Evolutionary conservation across 2,113 vertebrate genomes (phyloP).

Genomic region (Parus major): DNA sequence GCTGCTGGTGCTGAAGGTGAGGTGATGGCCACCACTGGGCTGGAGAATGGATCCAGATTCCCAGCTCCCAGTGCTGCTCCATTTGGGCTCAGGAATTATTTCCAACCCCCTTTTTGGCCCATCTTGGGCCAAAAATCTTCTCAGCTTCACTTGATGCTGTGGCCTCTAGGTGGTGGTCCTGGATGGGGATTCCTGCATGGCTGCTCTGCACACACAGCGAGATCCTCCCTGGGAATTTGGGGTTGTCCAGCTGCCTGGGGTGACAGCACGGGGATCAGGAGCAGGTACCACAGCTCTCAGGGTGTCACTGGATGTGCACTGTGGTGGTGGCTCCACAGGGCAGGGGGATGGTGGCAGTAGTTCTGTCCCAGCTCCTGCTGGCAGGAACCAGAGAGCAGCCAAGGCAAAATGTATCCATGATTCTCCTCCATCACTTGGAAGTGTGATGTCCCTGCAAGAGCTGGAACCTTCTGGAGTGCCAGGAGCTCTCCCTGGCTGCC

Average conservation of each 20-base stretch:
- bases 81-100: background rate
- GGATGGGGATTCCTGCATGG: background rate
- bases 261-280: accelerated
- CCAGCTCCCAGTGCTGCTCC: background rate
- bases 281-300: background rate
- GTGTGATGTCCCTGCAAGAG: accelerated
- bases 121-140: background rate
- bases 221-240: background rate
- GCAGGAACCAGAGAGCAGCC: background rate
- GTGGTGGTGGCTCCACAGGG: background rate
- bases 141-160: background rate
- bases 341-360: background rate
- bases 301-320: accelerated
- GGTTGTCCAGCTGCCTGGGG: background rate
- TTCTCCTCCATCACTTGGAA: background rate
- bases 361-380: background rate
- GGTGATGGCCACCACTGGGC: background rate
- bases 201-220: background rate
- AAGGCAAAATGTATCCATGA: background rate
- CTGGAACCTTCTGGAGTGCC: background rate
- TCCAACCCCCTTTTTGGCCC: background rate
- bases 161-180: conserved; percentile 11
- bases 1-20: background rate
- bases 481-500: background rate
- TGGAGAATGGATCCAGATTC: background rate